Percentiles rank a stretch among this genome's conserved stretches.
Conservation (phyloP, 1,140 invertebrate genomes). For the Trissolcus basalis region DNA sequence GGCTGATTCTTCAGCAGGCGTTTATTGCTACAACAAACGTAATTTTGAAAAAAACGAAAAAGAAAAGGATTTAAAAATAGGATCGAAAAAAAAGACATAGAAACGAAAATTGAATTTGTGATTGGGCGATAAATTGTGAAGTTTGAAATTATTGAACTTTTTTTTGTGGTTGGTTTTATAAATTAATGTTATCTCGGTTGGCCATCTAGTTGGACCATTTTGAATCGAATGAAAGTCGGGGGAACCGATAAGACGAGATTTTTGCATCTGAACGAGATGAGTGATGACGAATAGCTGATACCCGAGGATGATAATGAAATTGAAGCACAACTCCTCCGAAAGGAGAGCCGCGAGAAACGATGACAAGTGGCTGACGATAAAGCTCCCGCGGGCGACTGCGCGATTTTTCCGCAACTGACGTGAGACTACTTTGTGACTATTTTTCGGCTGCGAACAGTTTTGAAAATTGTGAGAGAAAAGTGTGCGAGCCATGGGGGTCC, state of each 20-base stretch:
- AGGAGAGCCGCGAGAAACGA: conserved; percentile 32
- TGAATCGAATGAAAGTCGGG: conserved; percentile 15
- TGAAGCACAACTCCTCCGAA: conserved; percentile 32
- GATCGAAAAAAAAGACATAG: too few relatives aligned
- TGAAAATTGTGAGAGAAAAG: conserved; percentile 15
- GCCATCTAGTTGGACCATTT: too few relatives aligned
- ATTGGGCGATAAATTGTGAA: too few relatives aligned
- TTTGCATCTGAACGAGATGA: conserved; percentile 33
- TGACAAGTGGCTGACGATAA: conserved; percentile 22
- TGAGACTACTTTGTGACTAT: neutral
- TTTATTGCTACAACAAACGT: too few relatives aligned
- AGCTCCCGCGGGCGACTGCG: too few relatives aligned
- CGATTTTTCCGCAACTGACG: neutral
- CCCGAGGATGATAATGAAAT: conserved; percentile 37
- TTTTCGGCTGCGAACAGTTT: neutral
- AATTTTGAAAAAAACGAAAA: too few relatives aligned
- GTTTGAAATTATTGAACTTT: too few relatives aligned
- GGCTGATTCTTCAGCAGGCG: too few relatives aligned
- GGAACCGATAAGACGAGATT: conserved; percentile 15
- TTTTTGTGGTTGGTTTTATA: too few relatives aligned
- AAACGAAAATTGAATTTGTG: too few relatives aligned
- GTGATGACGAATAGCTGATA: conserved; percentile 35
- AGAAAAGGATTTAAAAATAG: too few relatives aligned
- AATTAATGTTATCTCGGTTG: too few relatives aligned
- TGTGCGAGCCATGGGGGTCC: conserved; percentile 65